phyloP scores from a whole-genome alignment of 92 coral and sea anemone species.

The Porites cylindrica region DNA sequence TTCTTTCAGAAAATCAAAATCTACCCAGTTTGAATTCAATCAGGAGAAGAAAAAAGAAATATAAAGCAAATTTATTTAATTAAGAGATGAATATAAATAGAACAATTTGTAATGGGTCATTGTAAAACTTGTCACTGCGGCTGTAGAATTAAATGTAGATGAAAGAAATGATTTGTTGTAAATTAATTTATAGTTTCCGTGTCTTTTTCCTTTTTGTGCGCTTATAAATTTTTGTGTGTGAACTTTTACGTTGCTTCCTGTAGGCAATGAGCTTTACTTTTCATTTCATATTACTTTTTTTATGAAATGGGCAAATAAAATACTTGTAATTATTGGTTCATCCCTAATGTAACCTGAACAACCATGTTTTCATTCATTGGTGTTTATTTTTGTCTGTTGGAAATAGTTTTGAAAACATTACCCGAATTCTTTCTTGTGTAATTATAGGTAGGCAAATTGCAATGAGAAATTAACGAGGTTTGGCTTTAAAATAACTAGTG shows the following conservation, averaged over 20 bases:
- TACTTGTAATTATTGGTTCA: neutral
- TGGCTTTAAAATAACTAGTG: neutral
- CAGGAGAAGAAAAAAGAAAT: neutral
- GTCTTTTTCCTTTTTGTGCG: neutral
- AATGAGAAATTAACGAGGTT: conserved; percentile 29
- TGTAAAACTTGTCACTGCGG: neutral
- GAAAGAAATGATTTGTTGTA: conserved; percentile 7
- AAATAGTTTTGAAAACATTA: conserved; percentile 3
- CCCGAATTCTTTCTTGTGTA: conserved; percentile 21
- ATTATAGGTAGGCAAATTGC: conserved; percentile 12
- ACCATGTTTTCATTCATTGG: neutral
- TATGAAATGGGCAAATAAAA: neutral
- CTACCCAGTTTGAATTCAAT: neutral
- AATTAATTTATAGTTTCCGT: conserved; percentile 4
- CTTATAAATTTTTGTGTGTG: neutral
- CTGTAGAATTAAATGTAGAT: neutral
- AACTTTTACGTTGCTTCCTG: neutral
- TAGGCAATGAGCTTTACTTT: neutral
- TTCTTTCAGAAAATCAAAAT: neutral
- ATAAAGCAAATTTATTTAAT: neutral
- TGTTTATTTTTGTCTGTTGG: neutral
- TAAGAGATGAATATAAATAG: neutral
- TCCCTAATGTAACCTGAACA: neutral
- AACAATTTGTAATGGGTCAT: neutral
- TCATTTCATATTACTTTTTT: neutral